Conservation (phyloP, 2,797 vertebrate species). For the Eospalax fontanierii region DNA sequence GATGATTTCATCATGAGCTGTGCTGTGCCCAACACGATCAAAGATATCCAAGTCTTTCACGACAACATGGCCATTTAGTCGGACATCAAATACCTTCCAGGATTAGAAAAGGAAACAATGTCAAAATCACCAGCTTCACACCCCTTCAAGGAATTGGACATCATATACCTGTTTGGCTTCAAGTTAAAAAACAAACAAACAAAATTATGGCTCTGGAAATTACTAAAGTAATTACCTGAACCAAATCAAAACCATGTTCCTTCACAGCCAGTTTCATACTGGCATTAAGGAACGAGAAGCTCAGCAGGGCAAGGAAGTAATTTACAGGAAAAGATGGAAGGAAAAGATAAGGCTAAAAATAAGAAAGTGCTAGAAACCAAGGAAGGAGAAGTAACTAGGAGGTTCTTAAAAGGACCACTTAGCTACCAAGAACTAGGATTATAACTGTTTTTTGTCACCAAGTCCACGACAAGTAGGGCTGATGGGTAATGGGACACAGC, state of each 20-base stretch:
- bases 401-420: not conserved
- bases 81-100: slow-evolving; percentile 97
- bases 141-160: not conserved
- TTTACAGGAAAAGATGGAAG: not conserved
- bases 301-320: slow-evolving; percentile 11
- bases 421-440: slow-evolving; percentile 40
- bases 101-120: slow-evolving; percentile 68
- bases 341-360: not conserved
- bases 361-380: not conserved
- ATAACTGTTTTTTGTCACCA: slow-evolving; percentile 26
- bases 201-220: slow-evolving; percentile 1
- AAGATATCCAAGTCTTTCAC: slow-evolving; percentile 99
- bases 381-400: not conserved
- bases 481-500: not conserved
- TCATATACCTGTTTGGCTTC: not conserved
- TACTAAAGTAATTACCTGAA: not conserved
- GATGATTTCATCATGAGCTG: slow-evolving; percentile 98
- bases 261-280: not conserved
- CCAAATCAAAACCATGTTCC: slow-evolving; percentile 22
- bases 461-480: not conserved
- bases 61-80: slow-evolving; percentile 97
- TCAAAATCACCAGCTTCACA: slow-evolving; percentile 71
- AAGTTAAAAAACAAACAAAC: slow-evolving; percentile 50
- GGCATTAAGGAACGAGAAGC: slow-evolving; percentile 13
- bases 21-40: slow-evolving; percentile 98